These are phyloP conservation scores for Odontocolon sp. DNA, from an alignment of 2,888 invertebrate species.

Conservation along the genomic window DNA sequence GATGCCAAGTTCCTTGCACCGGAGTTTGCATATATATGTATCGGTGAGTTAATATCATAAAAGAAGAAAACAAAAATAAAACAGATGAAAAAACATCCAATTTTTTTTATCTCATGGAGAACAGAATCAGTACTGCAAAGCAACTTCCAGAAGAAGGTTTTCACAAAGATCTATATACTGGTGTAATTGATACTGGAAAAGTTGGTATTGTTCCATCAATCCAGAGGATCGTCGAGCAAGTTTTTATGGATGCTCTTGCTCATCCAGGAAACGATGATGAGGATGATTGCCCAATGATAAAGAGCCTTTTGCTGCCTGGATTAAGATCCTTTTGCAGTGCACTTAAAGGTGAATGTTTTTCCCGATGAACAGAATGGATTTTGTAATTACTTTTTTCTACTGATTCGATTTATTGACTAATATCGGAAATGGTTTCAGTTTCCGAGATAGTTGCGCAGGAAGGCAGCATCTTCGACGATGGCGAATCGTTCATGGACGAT, in stretches of 20 bases:
- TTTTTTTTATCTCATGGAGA: constrained; percentile 12
- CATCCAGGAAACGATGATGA: constrained; percentile 91
- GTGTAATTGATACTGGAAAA: constrained; percentile 89
- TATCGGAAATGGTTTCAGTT: constrained; percentile 80
- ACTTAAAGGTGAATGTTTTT: constrained; percentile 85
- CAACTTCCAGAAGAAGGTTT: constrained; percentile 96
- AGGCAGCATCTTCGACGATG: constrained; percentile 90
- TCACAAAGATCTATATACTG: constrained; percentile 91
- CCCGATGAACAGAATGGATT: background rate
- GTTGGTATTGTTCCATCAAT: constrained; percentile 93
- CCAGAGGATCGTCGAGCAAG: constrained; percentile 92
- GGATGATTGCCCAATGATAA: constrained; percentile 92
- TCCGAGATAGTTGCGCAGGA: constrained; percentile 93
- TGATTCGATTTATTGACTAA: constrained; percentile 19
- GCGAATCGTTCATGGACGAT: constrained; percentile 84
- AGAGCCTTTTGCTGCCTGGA: constrained; percentile 91
- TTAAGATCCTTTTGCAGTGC: constrained; percentile 94
- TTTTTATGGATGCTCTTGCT: constrained; percentile 94
- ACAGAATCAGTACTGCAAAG: constrained; percentile 88
- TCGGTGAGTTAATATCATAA: constrained; percentile 78
- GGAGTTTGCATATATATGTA: constrained; percentile 94
- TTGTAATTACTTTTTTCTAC: no score
- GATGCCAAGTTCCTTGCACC: constrained; percentile 90
- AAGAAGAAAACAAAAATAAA: no score
- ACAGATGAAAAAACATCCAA: no score